A percentile compares a stretch with the other conserved stretches of the same genome.
Evolutionary conservation across 2,888 invertebrate species (phyloP).

Genomic region (Zelleria hepariella): DNA sequence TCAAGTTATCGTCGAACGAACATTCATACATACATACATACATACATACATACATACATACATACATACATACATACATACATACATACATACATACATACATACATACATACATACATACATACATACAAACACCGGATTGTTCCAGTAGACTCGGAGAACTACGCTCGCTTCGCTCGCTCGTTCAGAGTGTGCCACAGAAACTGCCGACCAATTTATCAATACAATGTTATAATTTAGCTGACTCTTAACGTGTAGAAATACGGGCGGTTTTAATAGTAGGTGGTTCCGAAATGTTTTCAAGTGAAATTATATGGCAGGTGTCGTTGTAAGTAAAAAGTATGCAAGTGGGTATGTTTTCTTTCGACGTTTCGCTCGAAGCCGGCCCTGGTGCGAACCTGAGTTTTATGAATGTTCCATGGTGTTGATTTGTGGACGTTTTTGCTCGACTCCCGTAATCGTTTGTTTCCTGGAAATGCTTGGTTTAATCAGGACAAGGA

Average conservation of each 20-base stretch:
- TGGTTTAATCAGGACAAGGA: neutral
- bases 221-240: neutral
- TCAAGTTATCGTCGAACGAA: too few relatives aligned
- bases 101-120: too few relatives aligned
- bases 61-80: too few relatives aligned
- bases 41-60: too few relatives aligned
- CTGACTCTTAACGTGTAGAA: neutral
- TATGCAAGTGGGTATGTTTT: constrained; percentile 21
- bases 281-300: neutral
- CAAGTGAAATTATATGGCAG: constrained; percentile 15
- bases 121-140: too few relatives aligned
- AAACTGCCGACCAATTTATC: neutral
- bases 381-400: constrained; percentile 21
- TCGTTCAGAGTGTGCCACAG: too few relatives aligned
- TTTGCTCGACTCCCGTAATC: neutral
- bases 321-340: constrained; percentile 35
- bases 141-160: too few relatives aligned
- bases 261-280: neutral
- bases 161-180: too few relatives aligned
- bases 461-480: neutral
- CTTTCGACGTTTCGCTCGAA: constrained; percentile 24
- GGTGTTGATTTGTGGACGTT: neutral
- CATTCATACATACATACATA: too few relatives aligned
- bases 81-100: too few relatives aligned
- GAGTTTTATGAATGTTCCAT: neutral